Base-by-base conservation (phyloP, 2,113 vertebrate species). In the Nyctereutes procyonoides region DNA sequence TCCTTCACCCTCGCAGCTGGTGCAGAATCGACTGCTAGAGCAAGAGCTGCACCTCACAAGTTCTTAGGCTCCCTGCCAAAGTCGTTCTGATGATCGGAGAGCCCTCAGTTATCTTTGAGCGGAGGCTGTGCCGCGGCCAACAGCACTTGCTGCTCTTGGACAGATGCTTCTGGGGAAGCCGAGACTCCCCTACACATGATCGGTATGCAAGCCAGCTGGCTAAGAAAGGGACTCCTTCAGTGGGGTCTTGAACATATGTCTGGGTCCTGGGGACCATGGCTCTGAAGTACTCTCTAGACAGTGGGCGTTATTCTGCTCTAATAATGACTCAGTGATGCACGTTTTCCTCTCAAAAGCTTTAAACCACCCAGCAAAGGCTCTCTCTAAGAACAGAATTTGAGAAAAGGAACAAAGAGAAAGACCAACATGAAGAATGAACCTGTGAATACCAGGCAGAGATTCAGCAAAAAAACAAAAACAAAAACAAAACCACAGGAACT, bases 321-420 rank as follows among this genome's bases (percentile, higher is more conserved):
- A 4, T 13, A 51, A 24, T 10, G 28, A 63, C 2, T 5, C 43
- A 0, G 1, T 16, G 13, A 22, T 19, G 26, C 9, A 20, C n/a
- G 28, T 3, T 62, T 5, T 73, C 9, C 67, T 62, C 55, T 73
- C 55, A 62, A n/a, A 48, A 92, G 30, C 79, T 48, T 82, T 71
- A 48, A 48, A 43, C 62, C 14, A 48, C 65, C 74, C 58, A 60
- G 63, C 17, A 81, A 22, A 51, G 11, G 30, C 26, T 35, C 53
- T 55, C 58, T 51, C 51, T 58, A 26, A 69, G 28, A 79, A 87
- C 15, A 71, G 35, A 51, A 62, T 3, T 26, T 38, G 56, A 63
- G 65, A 51, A 83, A 92, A 73, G 65, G 63, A 6, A 51, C 10
- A 3, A 56, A 56, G 28, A 16, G 22, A 76, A 85, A 1, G 56